Conservation (phyloP, 2,888 invertebrate genomes). For the Selenia dentaria region DNA sequence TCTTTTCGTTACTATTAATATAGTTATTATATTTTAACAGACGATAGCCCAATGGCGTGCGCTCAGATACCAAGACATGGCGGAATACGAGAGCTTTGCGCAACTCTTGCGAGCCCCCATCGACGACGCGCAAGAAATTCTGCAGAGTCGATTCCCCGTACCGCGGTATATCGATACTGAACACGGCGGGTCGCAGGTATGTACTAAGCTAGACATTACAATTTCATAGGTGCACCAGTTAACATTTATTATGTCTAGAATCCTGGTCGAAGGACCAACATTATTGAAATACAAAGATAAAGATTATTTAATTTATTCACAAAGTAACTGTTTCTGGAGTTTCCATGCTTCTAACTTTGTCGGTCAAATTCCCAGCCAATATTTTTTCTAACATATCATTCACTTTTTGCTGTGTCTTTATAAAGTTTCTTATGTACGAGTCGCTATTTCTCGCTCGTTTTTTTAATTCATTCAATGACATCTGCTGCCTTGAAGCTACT, state of each 20-base stretch:
- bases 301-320: not conserved
- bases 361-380: constrained; percentile 54
- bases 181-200: constrained; percentile 97
- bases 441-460: constrained; percentile 51
- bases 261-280: too few relatives aligned
- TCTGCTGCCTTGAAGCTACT: constrained; percentile 54
- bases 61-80: constrained; percentile 97
- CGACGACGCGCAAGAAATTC: constrained; percentile 98
- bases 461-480: constrained; percentile 48
- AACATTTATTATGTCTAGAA: too few relatives aligned
- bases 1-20: too few relatives aligned
- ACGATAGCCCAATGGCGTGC: constrained; percentile 99
- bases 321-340: constrained; percentile 12
- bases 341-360: constrained; percentile 49
- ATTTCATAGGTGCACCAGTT: too few relatives aligned
- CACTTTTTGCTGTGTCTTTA: constrained; percentile 71
- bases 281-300: too few relatives aligned
- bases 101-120: constrained; percentile 98
- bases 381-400: constrained; percentile 68
- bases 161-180: constrained; percentile 99
- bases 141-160: constrained; percentile 98
- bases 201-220: too few relatives aligned
- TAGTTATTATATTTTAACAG: constrained; percentile 72
- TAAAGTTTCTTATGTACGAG: constrained; percentile 60
- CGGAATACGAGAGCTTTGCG: constrained; percentile 98